Base-by-base conservation (phyloP, 2,797 vertebrate genomes). In the Champsocephalus esox region DNA sequence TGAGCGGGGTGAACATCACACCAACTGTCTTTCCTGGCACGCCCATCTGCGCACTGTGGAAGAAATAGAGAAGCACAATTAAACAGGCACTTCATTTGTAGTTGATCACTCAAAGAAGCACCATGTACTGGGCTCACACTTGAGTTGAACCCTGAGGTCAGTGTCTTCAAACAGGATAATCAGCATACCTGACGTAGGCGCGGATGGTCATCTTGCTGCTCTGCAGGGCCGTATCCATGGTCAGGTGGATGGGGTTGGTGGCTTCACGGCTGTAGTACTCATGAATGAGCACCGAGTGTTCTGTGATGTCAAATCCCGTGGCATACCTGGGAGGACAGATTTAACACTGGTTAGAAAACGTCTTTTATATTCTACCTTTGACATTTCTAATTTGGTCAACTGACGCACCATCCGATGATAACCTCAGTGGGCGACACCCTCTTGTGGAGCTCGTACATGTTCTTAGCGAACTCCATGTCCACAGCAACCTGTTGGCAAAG, bases 381-480 rank as follows among this genome's bases (percentile, higher is more conserved):
- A 45, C 50, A 70, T 16, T 4, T 8, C 10, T 43, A 48, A 46
- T 54, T 4, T 8, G 8, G 43, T 16, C 0, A 0, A 11, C 1
- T 17, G 49, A 83, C 89, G 2, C 46, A 98, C 97, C 97, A 99
- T 86, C 98, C 98, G n/a, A 99, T 88, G 86, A 99, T 99, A 83
- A 99, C 96, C 86, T 99, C 98, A 34, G 96, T 98, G 49, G 97
- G 97, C 1, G 98, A 97, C 55, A 99, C 98, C 78, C 99, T 97
- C 94, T 99, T 99, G 91, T 99, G 98, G 32, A 99, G 89, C 81
- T 99, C 98, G 6, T 99, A 99, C 98, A 99, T 99, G 92, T 99
- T 99, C 93, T 99, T 99, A 32, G 98, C 98, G 51, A 99, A 99
- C 80, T 99, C 98, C 98, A 99, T 99, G 85, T 99, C 98, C 71